phyloP scores from a whole-genome alignment of 2,888 invertebrate genomes.

The Pimpla rufipes region DNA sequence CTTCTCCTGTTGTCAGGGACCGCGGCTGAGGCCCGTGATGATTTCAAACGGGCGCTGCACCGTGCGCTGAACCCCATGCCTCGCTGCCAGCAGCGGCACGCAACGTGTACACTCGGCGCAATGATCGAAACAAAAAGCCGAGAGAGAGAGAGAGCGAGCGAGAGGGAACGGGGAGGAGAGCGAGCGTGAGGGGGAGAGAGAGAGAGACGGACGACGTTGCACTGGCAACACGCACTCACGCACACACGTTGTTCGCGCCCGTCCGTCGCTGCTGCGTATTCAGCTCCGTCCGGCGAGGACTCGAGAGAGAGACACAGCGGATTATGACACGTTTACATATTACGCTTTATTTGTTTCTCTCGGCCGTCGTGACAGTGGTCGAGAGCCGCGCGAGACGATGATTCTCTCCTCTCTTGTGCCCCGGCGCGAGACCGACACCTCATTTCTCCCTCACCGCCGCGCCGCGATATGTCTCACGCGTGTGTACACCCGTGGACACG shows the following conservation, averaged over 20 bases:
- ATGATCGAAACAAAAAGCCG: constrained; percentile 13
- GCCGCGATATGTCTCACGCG: neutral
- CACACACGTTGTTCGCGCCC: constrained; percentile 7
- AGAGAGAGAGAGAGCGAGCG: too few species aligned
- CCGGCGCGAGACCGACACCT: constrained; percentile 30
- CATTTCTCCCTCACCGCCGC: neutral
- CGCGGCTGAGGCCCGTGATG: constrained; percentile 76
- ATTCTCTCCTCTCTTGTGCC: too few species aligned
- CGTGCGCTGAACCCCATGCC: constrained; percentile 77
- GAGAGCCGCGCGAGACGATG: too few species aligned
- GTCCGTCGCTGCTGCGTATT: neutral
- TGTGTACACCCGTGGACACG: neutral
- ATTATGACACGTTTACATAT: constrained; percentile 14
- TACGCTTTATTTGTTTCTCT: neutral
- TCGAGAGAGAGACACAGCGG: neutral
- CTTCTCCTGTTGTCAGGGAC: constrained; percentile 67
- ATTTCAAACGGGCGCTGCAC: constrained; percentile 76
- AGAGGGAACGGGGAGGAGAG: too few species aligned
- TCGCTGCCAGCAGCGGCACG: constrained; percentile 29
- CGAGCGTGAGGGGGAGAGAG: neutral
- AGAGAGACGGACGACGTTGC: neutral
- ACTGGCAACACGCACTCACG: constrained; percentile 9
- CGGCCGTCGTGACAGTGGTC: too few species aligned
- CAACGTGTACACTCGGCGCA: constrained; percentile 7
- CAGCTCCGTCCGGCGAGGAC: too few species aligned